Conservation (phyloP, 2,888 invertebrate genomes). For the Drosophila mayaguana region DNA sequence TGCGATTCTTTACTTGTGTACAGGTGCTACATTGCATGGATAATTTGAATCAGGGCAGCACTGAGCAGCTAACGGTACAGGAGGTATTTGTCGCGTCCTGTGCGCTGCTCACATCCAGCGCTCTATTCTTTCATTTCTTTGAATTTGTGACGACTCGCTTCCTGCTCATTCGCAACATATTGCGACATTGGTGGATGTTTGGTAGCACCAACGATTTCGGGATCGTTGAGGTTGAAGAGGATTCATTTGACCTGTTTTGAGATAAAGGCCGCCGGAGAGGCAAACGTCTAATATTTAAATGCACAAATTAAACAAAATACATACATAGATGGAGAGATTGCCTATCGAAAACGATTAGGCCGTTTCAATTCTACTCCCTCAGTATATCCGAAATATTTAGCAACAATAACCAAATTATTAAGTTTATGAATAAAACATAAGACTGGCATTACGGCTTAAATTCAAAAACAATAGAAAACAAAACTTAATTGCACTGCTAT, state of each 20-base stretch:
- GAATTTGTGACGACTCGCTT: slow-evolving; percentile 82
- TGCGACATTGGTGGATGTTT: slow-evolving; percentile 84
- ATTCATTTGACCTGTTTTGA: slow-evolving; percentile 77
- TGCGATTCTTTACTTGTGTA: slow-evolving; percentile 54
- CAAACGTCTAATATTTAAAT: slow-evolving; percentile 1
- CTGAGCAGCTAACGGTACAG: slow-evolving; percentile 69
- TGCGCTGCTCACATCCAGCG: slow-evolving; percentile 80
- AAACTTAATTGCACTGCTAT: not conserved
- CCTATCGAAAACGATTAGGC: not conserved
- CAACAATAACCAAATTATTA: slow-evolving; percentile 24
- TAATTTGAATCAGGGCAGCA: slow-evolving; percentile 73
- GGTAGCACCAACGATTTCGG: slow-evolving; percentile 80
- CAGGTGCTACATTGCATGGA: slow-evolving; percentile 83
- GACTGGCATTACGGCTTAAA: slow-evolving; percentile 25
- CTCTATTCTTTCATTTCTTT: slow-evolving; percentile 82
- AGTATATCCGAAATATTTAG: slow-evolving; percentile 4
- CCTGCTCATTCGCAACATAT: slow-evolving; percentile 77
- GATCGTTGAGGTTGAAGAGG: slow-evolving; percentile 74
- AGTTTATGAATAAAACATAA: slow-evolving; percentile 24
- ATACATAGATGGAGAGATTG: slow-evolving; percentile 5
- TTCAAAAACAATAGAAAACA: not conserved
- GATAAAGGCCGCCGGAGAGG: not conserved
- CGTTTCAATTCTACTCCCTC: not conserved
- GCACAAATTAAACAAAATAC: not conserved
- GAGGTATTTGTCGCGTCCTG: slow-evolving; percentile 75